Base-by-base conservation (phyloP, 2,888 invertebrate species). In the Serrognathus titanus region DNA sequence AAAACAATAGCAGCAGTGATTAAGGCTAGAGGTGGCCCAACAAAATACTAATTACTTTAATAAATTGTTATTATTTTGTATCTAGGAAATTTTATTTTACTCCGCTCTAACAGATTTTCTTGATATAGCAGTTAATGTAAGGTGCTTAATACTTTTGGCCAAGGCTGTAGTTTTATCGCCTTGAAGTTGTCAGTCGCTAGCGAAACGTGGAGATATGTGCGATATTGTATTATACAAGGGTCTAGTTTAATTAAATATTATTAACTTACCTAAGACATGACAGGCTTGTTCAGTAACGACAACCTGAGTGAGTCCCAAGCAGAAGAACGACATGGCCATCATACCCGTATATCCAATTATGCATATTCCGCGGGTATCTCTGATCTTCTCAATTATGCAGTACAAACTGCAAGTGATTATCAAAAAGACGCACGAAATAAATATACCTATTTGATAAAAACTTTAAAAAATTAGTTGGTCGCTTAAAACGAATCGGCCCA, bases 321-420 rank as follows among this genome's bases (percentile, higher is more conserved):
- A 67, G 0, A 71, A 53, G 60, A 73, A 75, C 4, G 71, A 68
- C 1, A 68, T 31, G 8, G 65, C 66, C 73, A 74, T 73, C 1
- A 66, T 67, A 1, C 59, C 24, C 0, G 68, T 62, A 53, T 71
- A 74, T 9, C 64, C 66, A 24, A 69, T 59, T 37, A 74, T 66
- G 51, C 70, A 72, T 48, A 67, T 68, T 43, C 70, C 71, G 53
- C 72, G 66, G 5, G 69, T 61, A 38, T 71, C 62, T 10, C 62
- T 47, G 3, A 60, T 53, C 43, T 59, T 55, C 41, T 63, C 60
- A 11, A 61, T 45, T 7, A 54, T 38, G 12, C 59, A 51, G 48
- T 63, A 66, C 4, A 65, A 58, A 10, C 45, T 20, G 10, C 59
- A 61, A 1, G 65, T 64, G 7, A 56, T 8, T 11, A 64, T 56